Conservation (phyloP, 2,113 vertebrate genomes). For the Pontoporia blainvillei region DNA sequence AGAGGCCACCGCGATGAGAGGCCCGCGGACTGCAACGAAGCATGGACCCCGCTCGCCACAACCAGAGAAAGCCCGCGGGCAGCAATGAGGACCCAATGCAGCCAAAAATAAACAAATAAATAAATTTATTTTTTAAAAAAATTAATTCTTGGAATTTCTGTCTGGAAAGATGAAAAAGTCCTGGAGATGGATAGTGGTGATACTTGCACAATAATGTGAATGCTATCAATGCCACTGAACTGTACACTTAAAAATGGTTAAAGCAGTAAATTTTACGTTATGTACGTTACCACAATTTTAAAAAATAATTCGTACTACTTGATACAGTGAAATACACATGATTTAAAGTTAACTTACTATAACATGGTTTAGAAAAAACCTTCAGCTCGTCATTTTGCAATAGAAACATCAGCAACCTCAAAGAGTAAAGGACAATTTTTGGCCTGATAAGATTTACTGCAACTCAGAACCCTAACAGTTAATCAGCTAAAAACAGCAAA, state of each 20-base stretch:
- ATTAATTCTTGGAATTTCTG: neutral
- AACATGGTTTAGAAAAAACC: neutral
- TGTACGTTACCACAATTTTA: neutral
- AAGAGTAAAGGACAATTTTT: neutral
- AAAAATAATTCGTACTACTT: neutral
- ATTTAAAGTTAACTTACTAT: neutral
- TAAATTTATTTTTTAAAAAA: neutral
- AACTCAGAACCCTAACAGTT: neutral
- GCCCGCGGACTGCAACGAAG: too few relatives aligned
- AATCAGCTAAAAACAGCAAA: slow-evolving; percentile 17
- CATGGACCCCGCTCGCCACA: too few relatives aligned
- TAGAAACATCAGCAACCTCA: neutral
- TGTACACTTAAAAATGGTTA: neutral
- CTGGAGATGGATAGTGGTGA: neutral
- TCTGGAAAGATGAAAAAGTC: neutral
- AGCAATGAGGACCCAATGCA: too few relatives aligned
- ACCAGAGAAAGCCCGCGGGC: too few relatives aligned
- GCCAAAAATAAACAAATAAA: too few relatives aligned
- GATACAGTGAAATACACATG: neutral
- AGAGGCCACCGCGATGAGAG: too few relatives aligned
- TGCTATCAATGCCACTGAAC: neutral
- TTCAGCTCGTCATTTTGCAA: neutral
- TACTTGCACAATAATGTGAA: neutral
- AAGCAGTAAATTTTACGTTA: neutral
- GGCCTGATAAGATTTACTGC: neutral